A percentile compares a stretch with the other conserved stretches of the same genome.
phyloP scores from a whole-genome alignment of 1,140 invertebrate species.

The Charaxes varanes region DNA sequence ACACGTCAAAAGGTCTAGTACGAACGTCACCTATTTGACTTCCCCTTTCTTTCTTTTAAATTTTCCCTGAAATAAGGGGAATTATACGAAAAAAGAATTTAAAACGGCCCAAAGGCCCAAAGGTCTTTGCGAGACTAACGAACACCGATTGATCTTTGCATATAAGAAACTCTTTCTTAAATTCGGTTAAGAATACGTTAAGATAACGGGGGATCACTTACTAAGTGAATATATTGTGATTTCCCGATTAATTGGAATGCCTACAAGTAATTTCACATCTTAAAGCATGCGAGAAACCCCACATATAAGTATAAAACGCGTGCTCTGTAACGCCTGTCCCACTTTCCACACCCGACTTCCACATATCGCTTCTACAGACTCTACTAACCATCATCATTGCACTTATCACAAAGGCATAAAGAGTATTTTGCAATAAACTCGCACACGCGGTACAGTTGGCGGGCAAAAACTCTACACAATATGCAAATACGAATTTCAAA shows the following conservation, averaged over 20 bases:
- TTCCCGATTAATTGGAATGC: slow-evolving; percentile 12
- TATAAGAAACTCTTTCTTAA: too few relatives aligned
- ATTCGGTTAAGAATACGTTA: too few relatives aligned
- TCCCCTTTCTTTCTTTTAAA: too few relatives aligned
- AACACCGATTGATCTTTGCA: too few relatives aligned
- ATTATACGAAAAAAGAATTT: too few relatives aligned
- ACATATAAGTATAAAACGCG: slow-evolving; percentile 60
- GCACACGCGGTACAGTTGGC: slow-evolving; percentile 26
- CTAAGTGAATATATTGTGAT: slow-evolving; percentile 6
- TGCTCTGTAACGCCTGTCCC: slow-evolving; percentile 58
- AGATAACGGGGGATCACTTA: too few relatives aligned
- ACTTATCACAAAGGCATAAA: slow-evolving; percentile 41
- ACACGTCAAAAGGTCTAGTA: too few relatives aligned
- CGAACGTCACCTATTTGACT: too few relatives aligned
- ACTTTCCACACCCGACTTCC: slow-evolving; percentile 56
- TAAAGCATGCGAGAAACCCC: slow-evolving; percentile 57
- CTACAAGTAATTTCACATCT: slow-evolving; percentile 31
- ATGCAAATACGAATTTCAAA: slow-evolving; percentile 55
- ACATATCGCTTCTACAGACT: slow-evolving; percentile 45
- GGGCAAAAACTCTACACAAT: slow-evolving; percentile 36
- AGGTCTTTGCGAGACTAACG: too few relatives aligned
- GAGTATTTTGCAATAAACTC: slow-evolving; percentile 31
- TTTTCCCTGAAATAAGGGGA: too few relatives aligned
- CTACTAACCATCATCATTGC: slow-evolving; percentile 19
- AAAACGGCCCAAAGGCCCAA: too few relatives aligned